Evolutionary conservation across 2,113 vertebrate genomes (phyloP).

Genomic region (Illadopsis cleaveri): DNA sequence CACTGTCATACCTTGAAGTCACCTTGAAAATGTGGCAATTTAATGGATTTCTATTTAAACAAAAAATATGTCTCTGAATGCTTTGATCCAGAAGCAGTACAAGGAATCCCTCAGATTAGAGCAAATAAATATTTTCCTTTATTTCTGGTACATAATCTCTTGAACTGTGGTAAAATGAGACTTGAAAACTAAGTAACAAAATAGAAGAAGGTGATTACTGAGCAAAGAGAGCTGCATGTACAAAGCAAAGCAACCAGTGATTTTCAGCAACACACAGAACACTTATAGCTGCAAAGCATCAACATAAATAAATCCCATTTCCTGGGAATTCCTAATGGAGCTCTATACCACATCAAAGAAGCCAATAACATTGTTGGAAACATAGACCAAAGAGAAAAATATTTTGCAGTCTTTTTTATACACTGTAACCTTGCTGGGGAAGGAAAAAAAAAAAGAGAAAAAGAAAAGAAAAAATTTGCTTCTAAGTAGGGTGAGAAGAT

Average conservation of each 20-base stretch:
- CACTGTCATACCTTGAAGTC: background rate
- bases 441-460: background rate
- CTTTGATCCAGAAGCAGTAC: background rate
- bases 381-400: background rate
- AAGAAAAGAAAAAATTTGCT: background rate
- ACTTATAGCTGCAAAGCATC: background rate
- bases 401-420: background rate
- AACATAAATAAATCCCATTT: background rate
- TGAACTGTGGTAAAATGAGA: background rate
- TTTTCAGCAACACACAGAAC: background rate
- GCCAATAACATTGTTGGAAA: background rate
- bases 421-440: background rate
- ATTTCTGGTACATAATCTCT: background rate
- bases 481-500: background rate
- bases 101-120: background rate
- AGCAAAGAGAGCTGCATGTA: background rate
- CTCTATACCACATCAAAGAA: background rate
- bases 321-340: background rate
- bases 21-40: background rate
- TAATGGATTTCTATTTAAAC: background rate
- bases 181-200: background rate
- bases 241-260: background rate
- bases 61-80: background rate
- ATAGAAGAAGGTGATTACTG: background rate
- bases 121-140: background rate